Base-by-base conservation (phyloP, 2,797 vertebrate genomes). In the Hippoglossus hippoglossus region DNA sequence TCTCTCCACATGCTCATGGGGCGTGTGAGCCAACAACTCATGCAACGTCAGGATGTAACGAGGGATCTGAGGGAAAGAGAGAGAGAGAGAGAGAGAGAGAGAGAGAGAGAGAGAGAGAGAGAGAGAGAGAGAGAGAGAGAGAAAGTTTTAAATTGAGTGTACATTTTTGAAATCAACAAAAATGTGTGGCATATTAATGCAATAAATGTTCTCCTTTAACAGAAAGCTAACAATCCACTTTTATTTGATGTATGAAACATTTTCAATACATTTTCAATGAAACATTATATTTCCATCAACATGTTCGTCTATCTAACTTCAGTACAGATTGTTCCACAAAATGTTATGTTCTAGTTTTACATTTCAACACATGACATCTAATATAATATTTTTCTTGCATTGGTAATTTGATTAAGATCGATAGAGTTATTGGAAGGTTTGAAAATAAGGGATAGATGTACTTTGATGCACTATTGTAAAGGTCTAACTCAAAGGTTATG, bases 11-110 rank as follows among this genome's bases (percentile, higher is more conserved):
- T 99, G 98, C 74, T 99, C 98, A 0, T 99, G 97, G 0, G 98
- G 98, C 0, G 98, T 99, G 94, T 99, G 98, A 2, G 98, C 98
- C 93, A 99, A 92, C 68, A 99, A 90, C 87, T 99, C 98, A 0
- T 99, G 98, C 36, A 99, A 93, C 0, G 98, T 99, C 83, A 99
- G 92, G 90, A 99, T 99, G 93, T 99, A 99, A 65, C 98, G 94
- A 84, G 98, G 98, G 76, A 99, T 99, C 98, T 99, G 79, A 63
- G 52, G 51, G n/a, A 64, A 19, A 53, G 6, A 73, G n/a, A 56
- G 5, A 72, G 31, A 64, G 16, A 49, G 6, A 24, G 5, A 47
- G 9, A 44, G 13, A 16, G 36, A 66, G 21, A 53, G 7, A 24
- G 12, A 16, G 47, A 59, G 2, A 56, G 28, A 46, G 15, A 18